Base-by-base conservation (phyloP, 2,888 invertebrate species). In the Cartodere bifasciata region DNA sequence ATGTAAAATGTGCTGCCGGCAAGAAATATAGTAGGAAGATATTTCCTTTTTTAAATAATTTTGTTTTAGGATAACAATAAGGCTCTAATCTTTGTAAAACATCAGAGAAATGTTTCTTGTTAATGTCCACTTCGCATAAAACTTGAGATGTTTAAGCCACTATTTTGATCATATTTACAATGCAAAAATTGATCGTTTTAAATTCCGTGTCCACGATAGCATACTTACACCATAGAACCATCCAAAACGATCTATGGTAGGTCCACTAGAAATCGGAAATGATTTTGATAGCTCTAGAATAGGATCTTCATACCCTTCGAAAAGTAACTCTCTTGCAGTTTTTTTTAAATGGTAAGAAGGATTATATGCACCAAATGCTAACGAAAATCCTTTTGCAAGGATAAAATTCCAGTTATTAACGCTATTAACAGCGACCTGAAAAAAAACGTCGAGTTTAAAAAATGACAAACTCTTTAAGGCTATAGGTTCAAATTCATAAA, bases 291-390 rank as follows among this genome's bases (percentile, higher is more conserved):
- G 55, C 21, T 72, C 69, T 33, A 90, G 66, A 29, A 87, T 55
- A 0, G 71, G 60, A 52, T 90, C 88, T 1, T 69, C 64, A 50
- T 86, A 90, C 0, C 90, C 90, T 2, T 78, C 76, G 49, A 88
- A 85, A 1, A 88, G 63, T 11, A 85, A 58, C 48, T 87, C 70
- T 3, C 71, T 67, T 0, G 75, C 78, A 0, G 70, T 64, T 50
- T 71, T 78, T 0, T 70, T 69, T 1, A 77, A 64, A 2, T 70
- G 59, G 11, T 80, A 53, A 6, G 64, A 56, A 29, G 73, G 68
- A 7, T 65, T 58, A 26, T 72, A 67, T 41, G 65, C 32, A n/a
- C 46, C 58, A 7, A 83, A 50, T 0, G 72, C 63, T 37, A 74
- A 55, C 1, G 77, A 73, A 4, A 82, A 56, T 3, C 68, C 64